Percentiles rank a stretch among this genome's conserved stretches.
Conservation (phyloP, 1,140 invertebrate species). For the Leucophenga varia region DNA sequence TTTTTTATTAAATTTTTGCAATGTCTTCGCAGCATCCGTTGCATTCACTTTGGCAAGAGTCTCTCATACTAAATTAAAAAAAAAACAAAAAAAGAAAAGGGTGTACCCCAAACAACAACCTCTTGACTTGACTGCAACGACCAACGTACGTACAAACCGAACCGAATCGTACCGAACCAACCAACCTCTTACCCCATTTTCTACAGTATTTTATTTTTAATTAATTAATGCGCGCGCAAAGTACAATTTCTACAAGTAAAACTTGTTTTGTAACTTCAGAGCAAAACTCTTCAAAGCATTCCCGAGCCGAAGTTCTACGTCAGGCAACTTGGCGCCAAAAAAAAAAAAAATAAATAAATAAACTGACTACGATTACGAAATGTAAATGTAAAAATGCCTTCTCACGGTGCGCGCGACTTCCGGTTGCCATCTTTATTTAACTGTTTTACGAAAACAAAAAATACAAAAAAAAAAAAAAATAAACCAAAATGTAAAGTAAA, state of each 20-base stretch:
- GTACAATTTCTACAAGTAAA: constrained; percentile 55
- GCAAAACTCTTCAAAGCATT: constrained; percentile 4
- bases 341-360: too few relatives aligned
- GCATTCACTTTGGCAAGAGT: constrained; percentile 35
- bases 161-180: not conserved
- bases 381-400: constrained; percentile 2
- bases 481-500: too few relatives aligned
- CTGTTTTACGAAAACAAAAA: too few relatives aligned
- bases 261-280: constrained; percentile 46
- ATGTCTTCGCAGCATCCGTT: constrained; percentile 50
- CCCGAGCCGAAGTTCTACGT: not conserved
- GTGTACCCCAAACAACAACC: too few relatives aligned
- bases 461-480: too few relatives aligned
- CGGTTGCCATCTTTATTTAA: not conserved
- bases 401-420: not conserved
- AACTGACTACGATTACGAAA: too few relatives aligned
- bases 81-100: too few relatives aligned
- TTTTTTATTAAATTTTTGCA: constrained; percentile 37
- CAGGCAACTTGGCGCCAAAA: constrained; percentile 20
- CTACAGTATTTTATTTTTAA: constrained; percentile 53
- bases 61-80: too few relatives aligned
- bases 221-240: constrained; percentile 56
- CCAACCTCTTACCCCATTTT: not conserved
- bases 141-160: too few relatives aligned
- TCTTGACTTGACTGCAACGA: too few relatives aligned